Evolutionary conservation across 2,113 vertebrate species (phyloP).

Genomic region (Bufo gargarizans): DNA sequence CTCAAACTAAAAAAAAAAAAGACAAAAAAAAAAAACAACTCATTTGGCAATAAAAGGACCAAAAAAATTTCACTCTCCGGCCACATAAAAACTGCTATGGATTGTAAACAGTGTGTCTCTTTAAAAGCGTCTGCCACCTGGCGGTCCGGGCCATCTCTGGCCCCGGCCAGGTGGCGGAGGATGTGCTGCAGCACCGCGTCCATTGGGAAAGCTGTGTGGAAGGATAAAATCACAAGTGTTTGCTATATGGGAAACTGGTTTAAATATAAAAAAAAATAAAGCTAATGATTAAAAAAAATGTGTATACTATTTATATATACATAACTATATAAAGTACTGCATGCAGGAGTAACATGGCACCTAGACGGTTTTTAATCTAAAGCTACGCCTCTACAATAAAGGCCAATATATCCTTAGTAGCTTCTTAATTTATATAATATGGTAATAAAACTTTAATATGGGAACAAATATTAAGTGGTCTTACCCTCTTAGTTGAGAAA

Average conservation of each 20-base stretch:
- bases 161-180: constrained; percentile 76
- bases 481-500: constrained; percentile 73
- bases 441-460: neutral
- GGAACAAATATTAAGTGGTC: constrained; percentile 44
- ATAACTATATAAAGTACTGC: constrained; percentile 20
- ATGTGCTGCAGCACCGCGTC: constrained; percentile 75
- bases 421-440: neutral
- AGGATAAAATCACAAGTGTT: constrained; percentile 80
- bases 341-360: constrained; percentile 36
- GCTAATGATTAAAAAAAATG: neutral
- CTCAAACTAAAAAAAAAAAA: constrained; percentile 60
- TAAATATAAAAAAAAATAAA: constrained; percentile 37
- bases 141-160: constrained; percentile 79
- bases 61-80: constrained; percentile 52
- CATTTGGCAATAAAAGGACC: constrained; percentile 40
- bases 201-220: constrained; percentile 82
- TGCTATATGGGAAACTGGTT: constrained; percentile 60
- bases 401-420: neutral
- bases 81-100: constrained; percentile 62
- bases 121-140: constrained; percentile 79
- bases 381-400: neutral
- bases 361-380: constrained; percentile 4
- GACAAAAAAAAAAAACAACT: constrained; percentile 58
- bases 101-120: constrained; percentile 68
- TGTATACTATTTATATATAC: neutral